Evolutionary conservation across 2,113 vertebrate species (phyloP).

Genomic region (Neofelis nebulosa): DNA sequence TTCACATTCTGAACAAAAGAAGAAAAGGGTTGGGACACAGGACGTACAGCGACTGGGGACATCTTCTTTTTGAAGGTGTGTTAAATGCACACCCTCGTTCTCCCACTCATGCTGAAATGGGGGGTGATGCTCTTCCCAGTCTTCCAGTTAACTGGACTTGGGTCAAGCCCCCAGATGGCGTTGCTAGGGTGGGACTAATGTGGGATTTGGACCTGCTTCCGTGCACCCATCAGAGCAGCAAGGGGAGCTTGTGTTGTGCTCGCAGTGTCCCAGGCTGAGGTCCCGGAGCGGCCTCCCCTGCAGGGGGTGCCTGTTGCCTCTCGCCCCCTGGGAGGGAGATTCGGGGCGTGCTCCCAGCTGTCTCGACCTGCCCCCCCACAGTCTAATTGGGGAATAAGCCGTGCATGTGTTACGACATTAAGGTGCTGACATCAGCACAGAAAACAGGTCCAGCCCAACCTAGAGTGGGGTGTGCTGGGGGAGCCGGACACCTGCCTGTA

Average conservation of each 20-base stretch:
- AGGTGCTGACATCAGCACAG: neutral
- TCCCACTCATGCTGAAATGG: neutral
- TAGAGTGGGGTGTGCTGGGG: neutral
- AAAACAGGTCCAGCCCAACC: neutral
- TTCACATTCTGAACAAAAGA: neutral
- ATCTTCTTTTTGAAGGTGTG: neutral
- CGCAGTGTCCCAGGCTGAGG: neutral
- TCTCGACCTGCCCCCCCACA: neutral
- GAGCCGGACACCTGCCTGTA: neutral
- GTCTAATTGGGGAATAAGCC: neutral
- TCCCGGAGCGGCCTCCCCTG: neutral
- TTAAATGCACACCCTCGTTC: neutral
- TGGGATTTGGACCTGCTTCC: neutral
- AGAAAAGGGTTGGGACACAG: neutral
- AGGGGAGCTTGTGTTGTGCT: neutral
- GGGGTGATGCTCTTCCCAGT: too few species aligned
- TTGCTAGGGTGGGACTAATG: rapidly evolving
- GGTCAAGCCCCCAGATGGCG: neutral
- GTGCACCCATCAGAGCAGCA: neutral
- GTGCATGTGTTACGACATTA: neutral
- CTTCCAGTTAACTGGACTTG: neutral
- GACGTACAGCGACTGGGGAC: too few species aligned
- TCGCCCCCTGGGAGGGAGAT: rapidly evolving
- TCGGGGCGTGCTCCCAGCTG: rapidly evolving
- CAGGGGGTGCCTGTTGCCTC: neutral